These are phyloP conservation scores for Hirundo rustica DNA, from an alignment of 2,797 vertebrate species.

Conservation along the genomic window DNA sequence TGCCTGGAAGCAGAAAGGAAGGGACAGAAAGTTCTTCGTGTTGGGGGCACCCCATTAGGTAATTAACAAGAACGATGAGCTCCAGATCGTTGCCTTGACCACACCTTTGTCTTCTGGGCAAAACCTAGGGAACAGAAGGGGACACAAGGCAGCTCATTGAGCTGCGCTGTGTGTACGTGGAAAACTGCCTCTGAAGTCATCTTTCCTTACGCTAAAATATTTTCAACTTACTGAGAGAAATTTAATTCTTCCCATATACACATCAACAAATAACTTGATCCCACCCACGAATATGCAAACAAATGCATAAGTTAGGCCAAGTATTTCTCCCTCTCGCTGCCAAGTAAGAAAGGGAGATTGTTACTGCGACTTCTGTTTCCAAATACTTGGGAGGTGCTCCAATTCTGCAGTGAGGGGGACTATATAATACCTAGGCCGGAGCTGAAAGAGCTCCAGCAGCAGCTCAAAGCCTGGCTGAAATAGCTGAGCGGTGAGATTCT, in stretches of 20 bases:
- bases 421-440: not conserved
- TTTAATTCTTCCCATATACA: constrained; percentile 40
- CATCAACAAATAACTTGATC: constrained; percentile 43
- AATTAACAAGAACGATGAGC: not conserved
- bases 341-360: constrained; percentile 52
- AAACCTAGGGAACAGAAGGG: not conserved
- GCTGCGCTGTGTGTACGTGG: not conserved
- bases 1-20: not conserved
- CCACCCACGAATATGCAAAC: constrained; percentile 58
- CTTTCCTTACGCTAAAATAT: not conserved
- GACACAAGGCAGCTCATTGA: not conserved
- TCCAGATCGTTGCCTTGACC: not conserved
- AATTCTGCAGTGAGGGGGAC: not conserved
- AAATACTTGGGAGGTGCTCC: constrained; percentile 47
- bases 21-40: not conserved
- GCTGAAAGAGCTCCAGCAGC: constrained; percentile 7
- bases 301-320: constrained; percentile 37
- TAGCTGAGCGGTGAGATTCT: not conserved
- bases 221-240: constrained; percentile 2
- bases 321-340: constrained; percentile 42
- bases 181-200: not conserved
- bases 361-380: constrained; percentile 57
- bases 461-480: not conserved
- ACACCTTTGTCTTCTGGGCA: not conserved
- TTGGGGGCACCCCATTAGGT: not conserved